phyloP scores from a whole-genome alignment of 2,113 vertebrate species.

The Climacteris rufus region DNA sequence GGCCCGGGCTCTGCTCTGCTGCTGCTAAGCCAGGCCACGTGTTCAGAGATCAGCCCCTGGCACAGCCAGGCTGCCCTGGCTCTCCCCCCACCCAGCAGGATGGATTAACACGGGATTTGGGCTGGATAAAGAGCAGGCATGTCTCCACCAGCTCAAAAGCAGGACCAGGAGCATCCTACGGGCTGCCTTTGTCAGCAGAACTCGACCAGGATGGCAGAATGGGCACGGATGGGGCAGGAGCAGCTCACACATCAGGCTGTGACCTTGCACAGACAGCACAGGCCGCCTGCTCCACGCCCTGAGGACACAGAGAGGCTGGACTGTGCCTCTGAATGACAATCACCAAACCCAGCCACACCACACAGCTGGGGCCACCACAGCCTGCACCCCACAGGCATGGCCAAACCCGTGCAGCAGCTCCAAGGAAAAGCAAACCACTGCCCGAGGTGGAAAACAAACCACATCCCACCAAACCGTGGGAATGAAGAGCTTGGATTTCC shows the following conservation, averaged over 20 bases:
- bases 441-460: not conserved
- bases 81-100: not conserved
- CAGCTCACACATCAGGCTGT: not conserved
- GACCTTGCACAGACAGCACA: not conserved
- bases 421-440: accelerated
- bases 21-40: not conserved
- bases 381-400: accelerated
- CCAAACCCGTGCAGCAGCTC: not conserved
- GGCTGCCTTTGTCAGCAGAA: not conserved
- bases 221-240: not conserved
- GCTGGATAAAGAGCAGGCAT: not conserved
- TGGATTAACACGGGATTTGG: not conserved
- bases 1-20: not conserved
- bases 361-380: not conserved
- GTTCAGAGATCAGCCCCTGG: not conserved
- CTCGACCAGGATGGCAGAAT: not conserved
- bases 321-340: not conserved
- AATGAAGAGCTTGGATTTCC: not conserved
- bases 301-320: not conserved
- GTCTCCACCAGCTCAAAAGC: not conserved
- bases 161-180: not conserved
- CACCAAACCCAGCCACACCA: not conserved
- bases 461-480: accelerated
- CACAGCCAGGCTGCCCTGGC: not conserved
- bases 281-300: not conserved